These are phyloP conservation scores for Excalfactoria chinensis DNA, from an alignment of 2,113 vertebrate genomes.

Conservation along the genomic window DNA sequence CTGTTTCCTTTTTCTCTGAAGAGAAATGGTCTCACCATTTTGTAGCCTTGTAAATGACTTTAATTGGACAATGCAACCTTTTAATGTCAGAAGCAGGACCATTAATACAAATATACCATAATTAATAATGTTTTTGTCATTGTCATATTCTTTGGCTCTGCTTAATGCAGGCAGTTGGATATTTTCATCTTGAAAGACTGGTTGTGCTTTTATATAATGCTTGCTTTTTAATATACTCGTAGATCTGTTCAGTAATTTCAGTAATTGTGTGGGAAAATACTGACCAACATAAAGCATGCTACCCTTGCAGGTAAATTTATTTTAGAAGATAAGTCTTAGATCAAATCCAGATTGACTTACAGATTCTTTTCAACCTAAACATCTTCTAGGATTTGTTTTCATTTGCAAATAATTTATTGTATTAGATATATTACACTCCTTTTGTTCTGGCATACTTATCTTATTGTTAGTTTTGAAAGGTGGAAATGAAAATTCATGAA, in stretches of 20 bases:
- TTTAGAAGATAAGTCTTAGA: not conserved
- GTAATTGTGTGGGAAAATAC: not conserved
- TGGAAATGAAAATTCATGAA: not conserved
- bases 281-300: not conserved
- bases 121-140: not conserved
- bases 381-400: not conserved
- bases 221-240: not conserved
- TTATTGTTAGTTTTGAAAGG: not conserved
- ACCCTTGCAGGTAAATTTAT: not conserved
- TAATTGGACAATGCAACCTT: not conserved
- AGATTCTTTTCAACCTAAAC: not conserved
- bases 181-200: not conserved
- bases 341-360: not conserved
- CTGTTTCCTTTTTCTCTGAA: not conserved
- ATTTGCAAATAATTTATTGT: not conserved
- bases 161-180: not conserved
- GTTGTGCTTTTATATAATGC: not conserved
- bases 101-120: not conserved
- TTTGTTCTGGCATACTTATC: not conserved
- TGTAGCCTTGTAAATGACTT: not conserved
- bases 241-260: not conserved
- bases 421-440: not conserved
- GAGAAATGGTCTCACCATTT: not conserved
- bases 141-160: not conserved
- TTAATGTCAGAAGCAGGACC: not conserved